phyloP scores from a whole-genome alignment of 2,888 invertebrate genomes.

The Augochlorella aurata region DNA sequence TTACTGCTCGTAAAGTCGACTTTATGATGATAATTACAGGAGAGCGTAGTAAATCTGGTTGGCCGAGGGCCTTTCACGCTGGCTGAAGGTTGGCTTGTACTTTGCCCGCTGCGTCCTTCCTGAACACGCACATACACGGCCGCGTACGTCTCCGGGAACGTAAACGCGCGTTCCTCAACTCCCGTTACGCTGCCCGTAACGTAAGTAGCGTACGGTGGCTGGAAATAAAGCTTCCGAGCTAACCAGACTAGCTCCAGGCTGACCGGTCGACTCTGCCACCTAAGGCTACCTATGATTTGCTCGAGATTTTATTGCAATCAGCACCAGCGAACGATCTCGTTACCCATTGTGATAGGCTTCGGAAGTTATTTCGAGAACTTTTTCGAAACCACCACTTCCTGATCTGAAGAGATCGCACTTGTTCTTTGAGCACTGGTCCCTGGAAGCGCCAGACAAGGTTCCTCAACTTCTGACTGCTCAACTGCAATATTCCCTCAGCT shows the following conservation, averaged over 20 bases:
- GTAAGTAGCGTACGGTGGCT: slow-evolving; percentile 36
- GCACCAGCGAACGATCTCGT: neutral
- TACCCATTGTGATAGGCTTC: neutral
- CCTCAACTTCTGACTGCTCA: too few species aligned
- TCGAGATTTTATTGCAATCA: slow-evolving; percentile 5
- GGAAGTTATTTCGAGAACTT: neutral
- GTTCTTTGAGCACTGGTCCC: neutral
- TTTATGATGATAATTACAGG: slow-evolving; percentile 82
- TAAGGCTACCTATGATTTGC: neutral
- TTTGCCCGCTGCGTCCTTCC: slow-evolving; percentile 60
- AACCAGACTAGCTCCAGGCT: slow-evolving; percentile 51
- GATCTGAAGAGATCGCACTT: neutral
- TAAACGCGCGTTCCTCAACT: slow-evolving; percentile 69
- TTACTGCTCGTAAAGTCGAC: slow-evolving; percentile 82
- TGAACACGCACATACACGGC: slow-evolving; percentile 50
- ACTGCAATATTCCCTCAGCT: too few species aligned
- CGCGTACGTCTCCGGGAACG: slow-evolving; percentile 53
- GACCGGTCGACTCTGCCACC: slow-evolving; percentile 8
- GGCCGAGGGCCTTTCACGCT: slow-evolving; percentile 68
- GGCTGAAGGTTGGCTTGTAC: slow-evolving; percentile 57
- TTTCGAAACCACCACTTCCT: neutral
- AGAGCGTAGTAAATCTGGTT: slow-evolving; percentile 81
- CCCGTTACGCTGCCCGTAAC: slow-evolving; percentile 52
- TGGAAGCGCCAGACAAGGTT: too few species aligned
- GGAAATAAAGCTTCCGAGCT: slow-evolving; percentile 59